Base-by-base conservation (phyloP, 1,140 invertebrate species). In the Temnothorax nylanderi region DNA sequence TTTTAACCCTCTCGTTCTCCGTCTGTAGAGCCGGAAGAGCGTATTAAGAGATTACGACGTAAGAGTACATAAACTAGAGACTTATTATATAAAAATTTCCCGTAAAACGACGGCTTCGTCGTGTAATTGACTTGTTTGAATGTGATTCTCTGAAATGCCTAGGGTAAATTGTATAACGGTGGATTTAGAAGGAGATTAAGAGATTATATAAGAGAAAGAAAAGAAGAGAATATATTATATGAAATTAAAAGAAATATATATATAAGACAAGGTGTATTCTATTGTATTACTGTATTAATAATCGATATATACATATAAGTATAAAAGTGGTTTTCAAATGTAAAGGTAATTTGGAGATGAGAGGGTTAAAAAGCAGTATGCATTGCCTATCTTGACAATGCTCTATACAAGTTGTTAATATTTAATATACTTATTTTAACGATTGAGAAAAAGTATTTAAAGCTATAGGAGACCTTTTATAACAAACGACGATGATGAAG, bases 71-170 rank as follows among this genome's bases (percentile, higher is more conserved):
- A 81, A 71, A 71, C 47, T 81, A 80, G n/a, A 81, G 21, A 71
- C 21, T 26, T 26, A 6, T 71, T 81, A 26, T 71, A 54, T 81
- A 13, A 56, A 69, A 71, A 71, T 71, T 71, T 71, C 13, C 47
- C 21, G 34, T 69, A 69, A 81, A 26, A 26, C 26, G 51, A 32
- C 65, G 64, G 54, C 49, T 56, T 21, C 21, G 64, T 81, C 47
- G 49, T 71, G 18, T 32, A 80, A 69, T 71, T 81, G 77, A 81
- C 77, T 81, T 71, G 26, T 81, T 81, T 81, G 13, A 81, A 81
- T 81, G 77, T 81, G 77, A 81, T 81, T 81, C 47, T 71, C 21
- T 54, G 49, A 81, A 71, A 81, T 81, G 64, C 47, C 64, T 81
- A 71, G 47, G 21, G 16, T 81, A 81, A 26, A 71, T 81, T 81